Evolutionary conservation across 2,888 invertebrate species (phyloP).

Genomic region (Odontocerum albicorne): DNA sequence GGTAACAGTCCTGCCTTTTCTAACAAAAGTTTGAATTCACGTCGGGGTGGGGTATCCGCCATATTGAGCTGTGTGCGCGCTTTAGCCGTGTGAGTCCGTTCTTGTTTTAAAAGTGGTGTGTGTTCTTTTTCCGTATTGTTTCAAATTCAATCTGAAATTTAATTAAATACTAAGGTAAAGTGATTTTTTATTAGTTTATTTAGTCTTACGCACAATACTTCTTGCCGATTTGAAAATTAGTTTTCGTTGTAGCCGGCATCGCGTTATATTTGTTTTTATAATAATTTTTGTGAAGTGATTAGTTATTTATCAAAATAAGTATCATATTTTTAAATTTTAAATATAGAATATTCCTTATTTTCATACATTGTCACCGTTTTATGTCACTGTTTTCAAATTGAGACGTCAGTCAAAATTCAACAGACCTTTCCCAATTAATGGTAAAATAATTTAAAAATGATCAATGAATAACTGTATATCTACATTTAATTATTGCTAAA

Average conservation of each 20-base stretch:
- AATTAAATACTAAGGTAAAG: constrained; percentile 22
- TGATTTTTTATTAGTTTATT: constrained; percentile 16
- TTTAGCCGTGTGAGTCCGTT: constrained; percentile 28
- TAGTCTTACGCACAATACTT: no score
- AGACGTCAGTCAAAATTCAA: no score
- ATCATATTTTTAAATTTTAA: no score
- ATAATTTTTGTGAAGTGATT: constrained; percentile 14
- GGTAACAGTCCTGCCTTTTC: constrained; percentile 22
- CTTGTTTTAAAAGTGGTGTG: constrained; percentile 31
- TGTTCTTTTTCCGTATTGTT: constrained; percentile 27
- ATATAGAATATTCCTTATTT: no score
- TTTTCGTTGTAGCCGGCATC: constrained; percentile 18
- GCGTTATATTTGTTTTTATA: constrained; percentile 26
- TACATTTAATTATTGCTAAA: no score
- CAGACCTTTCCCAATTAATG: no score
- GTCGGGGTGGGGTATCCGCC: constrained; percentile 34
- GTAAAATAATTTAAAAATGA: no score
- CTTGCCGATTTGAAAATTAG: not conserved
- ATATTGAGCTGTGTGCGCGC: constrained; percentile 36
- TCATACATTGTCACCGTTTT: no score
- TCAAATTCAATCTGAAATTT: constrained; percentile 29
- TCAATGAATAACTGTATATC: no score
- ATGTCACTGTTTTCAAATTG: no score
- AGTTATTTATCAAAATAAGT: not conserved
- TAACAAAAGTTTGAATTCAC: constrained; percentile 33